Percentiles rank a stretch among this genome's conserved stretches.
Evolutionary conservation across 2,888 invertebrate species (phyloP).

Genomic region (Halictus quadricinctus): DNA sequence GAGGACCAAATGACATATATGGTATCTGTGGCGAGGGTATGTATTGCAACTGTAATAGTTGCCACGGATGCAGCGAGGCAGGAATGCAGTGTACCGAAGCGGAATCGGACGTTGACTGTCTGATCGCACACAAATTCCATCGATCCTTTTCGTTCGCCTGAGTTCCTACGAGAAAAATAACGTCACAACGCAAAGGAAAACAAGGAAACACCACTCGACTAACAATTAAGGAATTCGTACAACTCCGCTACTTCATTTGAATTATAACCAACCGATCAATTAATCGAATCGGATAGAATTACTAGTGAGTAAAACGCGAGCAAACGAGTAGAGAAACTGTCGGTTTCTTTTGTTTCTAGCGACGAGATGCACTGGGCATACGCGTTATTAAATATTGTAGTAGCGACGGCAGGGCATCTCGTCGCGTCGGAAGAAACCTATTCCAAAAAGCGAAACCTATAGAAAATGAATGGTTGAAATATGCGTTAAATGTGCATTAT

Average conservation of each 20-base stretch:
- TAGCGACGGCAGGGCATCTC: too few species aligned
- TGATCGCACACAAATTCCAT: neutral
- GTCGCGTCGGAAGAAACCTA: too few species aligned
- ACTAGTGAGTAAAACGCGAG: neutral
- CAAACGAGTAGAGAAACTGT: neutral
- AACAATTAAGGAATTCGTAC: neutral
- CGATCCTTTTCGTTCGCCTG: neutral
- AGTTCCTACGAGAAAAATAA: neutral
- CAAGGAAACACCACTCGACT: neutral
- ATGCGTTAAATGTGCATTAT: neutral
- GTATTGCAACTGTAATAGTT: slow-evolving; percentile 80
- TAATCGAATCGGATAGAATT: neutral
- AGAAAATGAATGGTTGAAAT: neutral
- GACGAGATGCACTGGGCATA: neutral
- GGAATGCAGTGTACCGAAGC: slow-evolving; percentile 65
- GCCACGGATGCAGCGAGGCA: slow-evolving; percentile 81
- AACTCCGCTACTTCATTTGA: neutral
- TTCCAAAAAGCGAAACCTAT: too few species aligned
- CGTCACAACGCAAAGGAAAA: neutral
- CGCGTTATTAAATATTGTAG: neutral
- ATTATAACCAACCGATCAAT: neutral
- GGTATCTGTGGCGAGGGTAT: slow-evolving; percentile 81
- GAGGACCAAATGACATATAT: slow-evolving; percentile 77
- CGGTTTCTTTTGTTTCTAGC: neutral
- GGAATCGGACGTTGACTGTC: neutral